These are phyloP conservation scores for Percopsis transmontana DNA, from an alignment of 2,113 vertebrate genomes.

Conservation along the genomic window DNA sequence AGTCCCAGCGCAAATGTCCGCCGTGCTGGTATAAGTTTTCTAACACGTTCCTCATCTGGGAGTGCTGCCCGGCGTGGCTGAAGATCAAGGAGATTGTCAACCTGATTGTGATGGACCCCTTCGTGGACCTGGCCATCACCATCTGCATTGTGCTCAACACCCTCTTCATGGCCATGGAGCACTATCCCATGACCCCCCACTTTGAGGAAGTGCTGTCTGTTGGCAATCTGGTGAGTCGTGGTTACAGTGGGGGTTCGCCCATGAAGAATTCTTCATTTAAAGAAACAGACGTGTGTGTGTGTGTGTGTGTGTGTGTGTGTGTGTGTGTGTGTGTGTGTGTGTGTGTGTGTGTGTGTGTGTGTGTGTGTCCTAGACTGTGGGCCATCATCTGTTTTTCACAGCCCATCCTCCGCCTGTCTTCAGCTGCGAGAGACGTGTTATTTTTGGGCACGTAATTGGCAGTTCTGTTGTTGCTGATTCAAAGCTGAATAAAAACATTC, in stretches of 20 bases:
- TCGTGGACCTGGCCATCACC: slow-evolving; percentile 97
- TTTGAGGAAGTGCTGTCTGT: slow-evolving; percentile 89
- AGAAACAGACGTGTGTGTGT: too few relatives aligned
- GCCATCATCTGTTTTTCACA: neutral
- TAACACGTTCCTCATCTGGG: slow-evolving; percentile 98
- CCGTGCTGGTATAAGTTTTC: slow-evolving; percentile 99
- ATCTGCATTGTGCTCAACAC: slow-evolving; percentile 99
- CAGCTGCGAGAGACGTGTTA: slow-evolving; percentile 37
- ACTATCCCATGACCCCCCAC: slow-evolving; percentile 92
- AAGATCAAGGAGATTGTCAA: slow-evolving; percentile 95
- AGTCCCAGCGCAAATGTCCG: slow-evolving; percentile 96
- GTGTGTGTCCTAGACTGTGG: neutral
- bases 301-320: neutral
- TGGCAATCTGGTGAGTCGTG: slow-evolving; percentile 80
- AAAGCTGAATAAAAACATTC: slow-evolving; percentile 26
- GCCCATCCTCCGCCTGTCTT: slow-evolving; percentile 14
- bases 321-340: neutral
- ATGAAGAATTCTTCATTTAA: slow-evolving; percentile 4
- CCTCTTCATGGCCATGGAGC: slow-evolving; percentile 98
- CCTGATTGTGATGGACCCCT: slow-evolving; percentile 97
- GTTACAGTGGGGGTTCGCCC: neutral
- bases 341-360: neutral
- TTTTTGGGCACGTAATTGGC: slow-evolving; percentile 55
- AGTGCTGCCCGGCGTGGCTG: slow-evolving; percentile 90
- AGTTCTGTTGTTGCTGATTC: slow-evolving; percentile 21